phyloP scores from a whole-genome alignment of 2,888 invertebrate genomes.

The Mythimna impura region DNA sequence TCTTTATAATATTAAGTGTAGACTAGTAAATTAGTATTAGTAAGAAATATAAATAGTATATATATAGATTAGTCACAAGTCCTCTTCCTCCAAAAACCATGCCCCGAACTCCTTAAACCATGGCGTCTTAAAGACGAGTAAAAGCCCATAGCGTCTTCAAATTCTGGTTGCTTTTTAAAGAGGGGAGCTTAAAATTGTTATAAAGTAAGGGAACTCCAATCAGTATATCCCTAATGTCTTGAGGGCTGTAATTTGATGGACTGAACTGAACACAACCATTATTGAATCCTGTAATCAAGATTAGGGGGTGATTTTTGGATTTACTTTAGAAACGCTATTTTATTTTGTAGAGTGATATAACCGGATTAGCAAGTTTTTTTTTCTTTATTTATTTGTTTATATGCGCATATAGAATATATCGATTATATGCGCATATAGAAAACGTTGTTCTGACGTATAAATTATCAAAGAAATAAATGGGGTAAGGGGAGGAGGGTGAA shows the following conservation, averaged over 20 bases:
- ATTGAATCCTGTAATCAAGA: constrained; percentile 36
- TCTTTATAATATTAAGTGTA: too few relatives aligned
- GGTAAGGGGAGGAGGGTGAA: too few relatives aligned
- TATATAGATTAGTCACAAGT: too few relatives aligned
- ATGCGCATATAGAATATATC: too few relatives aligned
- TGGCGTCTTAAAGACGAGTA: constrained; percentile 63
- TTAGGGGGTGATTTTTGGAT: constrained; percentile 17
- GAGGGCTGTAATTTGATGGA: constrained; percentile 43
- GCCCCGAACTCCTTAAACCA: too few relatives aligned
- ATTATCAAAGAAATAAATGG: too few relatives aligned
- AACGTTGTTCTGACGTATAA: too few relatives aligned
- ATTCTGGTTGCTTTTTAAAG: constrained; percentile 73
- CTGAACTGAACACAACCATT: constrained; percentile 25
- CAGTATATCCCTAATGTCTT: constrained; percentile 69
- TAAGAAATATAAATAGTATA: too few relatives aligned
- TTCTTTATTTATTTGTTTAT: too few relatives aligned
- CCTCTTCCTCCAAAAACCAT: not conserved
- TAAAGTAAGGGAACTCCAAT: constrained; percentile 73
- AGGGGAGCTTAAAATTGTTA: constrained; percentile 71
- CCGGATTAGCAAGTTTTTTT: too few relatives aligned
- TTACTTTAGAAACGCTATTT: not conserved
- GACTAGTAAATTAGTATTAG: too few relatives aligned
- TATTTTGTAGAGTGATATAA: not conserved
- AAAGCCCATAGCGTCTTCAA: constrained; percentile 64
- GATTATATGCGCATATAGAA: too few relatives aligned